Evolutionary conservation across 2,113 vertebrate genomes (phyloP).

Genomic region (Camelus dromedarius): DNA sequence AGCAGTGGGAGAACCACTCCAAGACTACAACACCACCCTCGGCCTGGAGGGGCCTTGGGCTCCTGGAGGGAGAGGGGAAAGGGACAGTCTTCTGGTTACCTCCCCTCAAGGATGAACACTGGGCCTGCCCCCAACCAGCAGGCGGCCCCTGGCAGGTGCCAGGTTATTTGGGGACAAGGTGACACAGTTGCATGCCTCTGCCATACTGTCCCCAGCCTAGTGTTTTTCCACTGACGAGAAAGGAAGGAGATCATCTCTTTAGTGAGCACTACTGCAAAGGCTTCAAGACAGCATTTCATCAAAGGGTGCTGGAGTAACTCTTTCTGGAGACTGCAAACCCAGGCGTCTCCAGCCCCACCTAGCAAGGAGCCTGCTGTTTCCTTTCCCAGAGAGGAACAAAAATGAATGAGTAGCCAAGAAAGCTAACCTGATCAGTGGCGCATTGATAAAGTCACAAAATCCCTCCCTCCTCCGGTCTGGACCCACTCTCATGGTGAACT

Average conservation of each 20-base stretch:
- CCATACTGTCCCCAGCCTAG: not conserved
- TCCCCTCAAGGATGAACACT: not conserved
- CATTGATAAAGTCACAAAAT: conserved; percentile 61
- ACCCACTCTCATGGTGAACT: conserved; percentile 50
- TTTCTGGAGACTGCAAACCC: conserved; percentile 1
- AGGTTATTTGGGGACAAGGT: conserved; percentile 45
- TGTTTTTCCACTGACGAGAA: conserved; percentile 59
- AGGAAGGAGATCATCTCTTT: conserved; percentile 23
- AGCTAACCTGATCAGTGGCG: conserved; percentile 40
- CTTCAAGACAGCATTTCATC: conserved; percentile 23
- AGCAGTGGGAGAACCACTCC: not conserved
- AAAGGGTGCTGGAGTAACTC: conserved; percentile 32
- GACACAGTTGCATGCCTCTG: not conserved
- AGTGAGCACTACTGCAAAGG: not conserved
- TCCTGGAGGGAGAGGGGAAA: not conserved
- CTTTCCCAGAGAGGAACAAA: not conserved
- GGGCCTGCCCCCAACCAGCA: not conserved
- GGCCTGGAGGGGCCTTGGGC: not conserved
- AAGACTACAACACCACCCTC: not conserved
- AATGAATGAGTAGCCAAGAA: conserved; percentile 60
- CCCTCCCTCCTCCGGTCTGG: not conserved
- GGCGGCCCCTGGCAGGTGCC: not conserved
- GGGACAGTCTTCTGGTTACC: not conserved
- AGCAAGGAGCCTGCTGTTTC: conserved; percentile 53
- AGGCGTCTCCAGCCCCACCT: not conserved